A percentile compares a stretch with the other conserved stretches of the same genome.
Evolutionary conservation across 1,140 invertebrate genomes (phyloP).

Genomic region (Drosophila burlai): DNA sequence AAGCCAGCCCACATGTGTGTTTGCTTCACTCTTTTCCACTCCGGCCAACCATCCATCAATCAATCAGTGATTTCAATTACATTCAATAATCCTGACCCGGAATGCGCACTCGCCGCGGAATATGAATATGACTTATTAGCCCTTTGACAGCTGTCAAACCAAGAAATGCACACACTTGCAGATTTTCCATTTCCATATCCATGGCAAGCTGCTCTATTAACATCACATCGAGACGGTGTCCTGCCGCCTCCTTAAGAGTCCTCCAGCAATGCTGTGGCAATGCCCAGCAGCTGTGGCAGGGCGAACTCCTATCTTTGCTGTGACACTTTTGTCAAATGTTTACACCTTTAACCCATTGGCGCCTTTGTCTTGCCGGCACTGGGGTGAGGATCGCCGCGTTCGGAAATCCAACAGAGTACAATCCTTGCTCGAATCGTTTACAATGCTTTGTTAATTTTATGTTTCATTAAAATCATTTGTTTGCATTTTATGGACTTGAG

Average conservation of each 20-base stretch:
- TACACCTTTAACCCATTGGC: slow-evolving; percentile 83
- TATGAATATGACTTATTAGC: slow-evolving; percentile 78
- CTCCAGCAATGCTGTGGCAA: slow-evolving; percentile 14
- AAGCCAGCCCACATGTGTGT: slow-evolving; percentile 55
- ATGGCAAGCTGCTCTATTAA: slow-evolving; percentile 48
- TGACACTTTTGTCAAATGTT: slow-evolving; percentile 84
- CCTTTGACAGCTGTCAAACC: slow-evolving; percentile 80
- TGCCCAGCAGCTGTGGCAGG: slow-evolving; percentile 59
- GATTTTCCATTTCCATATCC: slow-evolving; percentile 15
- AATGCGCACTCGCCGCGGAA: slow-evolving; percentile 44
- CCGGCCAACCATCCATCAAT: slow-evolving; percentile 32
- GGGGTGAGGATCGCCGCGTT: slow-evolving; percentile 38
- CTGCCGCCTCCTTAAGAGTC: slow-evolving; percentile 26
- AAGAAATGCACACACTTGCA: slow-evolving; percentile 60
- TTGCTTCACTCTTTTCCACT: slow-evolving; percentile 19
- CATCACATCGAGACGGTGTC: slow-evolving; percentile 62
- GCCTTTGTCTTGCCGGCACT: slow-evolving; percentile 58
- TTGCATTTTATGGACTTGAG: slow-evolving; percentile 51
- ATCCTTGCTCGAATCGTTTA: slow-evolving; percentile 65
- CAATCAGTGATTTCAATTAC: slow-evolving; percentile 63
- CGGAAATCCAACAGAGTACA: slow-evolving; percentile 25
- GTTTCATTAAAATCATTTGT: slow-evolving; percentile 82
- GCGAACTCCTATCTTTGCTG: slow-evolving; percentile 60
- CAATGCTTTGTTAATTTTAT: slow-evolving; percentile 68
- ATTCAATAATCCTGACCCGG: slow-evolving; percentile 61